phyloP scores from a whole-genome alignment of 2,797 vertebrate genomes.

The Lepilemur ruficaudatus region DNA sequence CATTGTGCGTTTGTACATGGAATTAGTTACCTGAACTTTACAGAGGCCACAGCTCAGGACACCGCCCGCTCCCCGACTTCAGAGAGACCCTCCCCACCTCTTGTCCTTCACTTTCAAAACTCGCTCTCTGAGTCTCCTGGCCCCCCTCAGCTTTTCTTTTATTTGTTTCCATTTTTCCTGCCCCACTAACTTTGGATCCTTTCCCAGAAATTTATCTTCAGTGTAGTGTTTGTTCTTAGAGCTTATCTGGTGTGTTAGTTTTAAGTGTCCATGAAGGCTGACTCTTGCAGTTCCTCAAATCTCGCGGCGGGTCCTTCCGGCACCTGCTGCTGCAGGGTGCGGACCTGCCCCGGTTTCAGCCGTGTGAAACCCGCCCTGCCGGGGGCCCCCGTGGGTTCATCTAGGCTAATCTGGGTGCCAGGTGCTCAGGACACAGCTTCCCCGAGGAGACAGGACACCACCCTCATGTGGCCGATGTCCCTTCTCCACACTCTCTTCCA shows the following conservation, averaged over 20 bases:
- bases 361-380: neutral
- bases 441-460: no score
- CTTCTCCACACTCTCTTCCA: neutral
- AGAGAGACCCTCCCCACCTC: neutral
- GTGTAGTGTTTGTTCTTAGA: neutral
- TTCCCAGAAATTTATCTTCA: neutral
- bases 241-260: neutral
- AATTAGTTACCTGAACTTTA: neutral
- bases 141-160: neutral
- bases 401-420: neutral
- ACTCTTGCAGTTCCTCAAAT: rapidly evolving
- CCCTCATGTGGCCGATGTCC: no score
- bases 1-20: neutral
- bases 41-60: no score
- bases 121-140: neutral
- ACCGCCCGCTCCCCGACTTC: rapidly evolving
- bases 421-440: neutral
- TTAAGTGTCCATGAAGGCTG: neutral
- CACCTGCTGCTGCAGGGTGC: rapidly evolving
- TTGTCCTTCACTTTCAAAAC: no score
- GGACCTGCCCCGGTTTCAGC: no score
- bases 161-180: neutral
- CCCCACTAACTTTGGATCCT: neutral
- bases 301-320: neutral
- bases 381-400: neutral